phyloP scores from a whole-genome alignment of 2,797 vertebrate species.

The Parambassis ranga region DNA sequence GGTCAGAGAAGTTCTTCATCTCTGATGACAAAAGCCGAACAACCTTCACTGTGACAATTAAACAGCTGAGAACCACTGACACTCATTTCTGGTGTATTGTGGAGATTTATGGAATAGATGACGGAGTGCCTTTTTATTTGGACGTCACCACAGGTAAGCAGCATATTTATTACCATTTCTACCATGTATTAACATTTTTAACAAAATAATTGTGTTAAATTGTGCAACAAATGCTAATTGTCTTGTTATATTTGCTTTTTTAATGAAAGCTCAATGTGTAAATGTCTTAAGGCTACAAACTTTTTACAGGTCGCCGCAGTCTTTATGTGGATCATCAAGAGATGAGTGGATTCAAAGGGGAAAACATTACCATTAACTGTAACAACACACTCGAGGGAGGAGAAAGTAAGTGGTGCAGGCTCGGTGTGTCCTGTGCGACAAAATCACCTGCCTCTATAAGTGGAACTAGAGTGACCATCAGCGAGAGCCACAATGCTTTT shows the following conservation, averaged over 20 bases:
- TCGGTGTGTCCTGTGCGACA: not conserved
- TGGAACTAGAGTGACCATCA: not conserved
- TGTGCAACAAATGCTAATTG: too few relatives aligned
- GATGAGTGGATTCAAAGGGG: not conserved
- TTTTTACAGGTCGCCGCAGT: not conserved
- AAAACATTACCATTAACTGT: not conserved
- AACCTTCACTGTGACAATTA: constrained; percentile 45
- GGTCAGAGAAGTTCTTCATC: constrained; percentile 21
- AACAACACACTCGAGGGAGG: rapidly evolving
- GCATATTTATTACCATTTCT: not conserved
- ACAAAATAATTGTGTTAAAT: too few relatives aligned
- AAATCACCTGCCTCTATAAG: not conserved
- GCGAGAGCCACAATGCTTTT: rapidly evolving
- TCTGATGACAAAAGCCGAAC: not conserved
- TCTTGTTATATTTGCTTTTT: too few relatives aligned
- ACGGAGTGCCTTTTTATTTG: rapidly evolving
- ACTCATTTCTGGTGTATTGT: constrained; percentile 43
- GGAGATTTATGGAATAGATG: rapidly evolving
- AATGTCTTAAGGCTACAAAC: not conserved
- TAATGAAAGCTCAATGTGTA: not conserved
- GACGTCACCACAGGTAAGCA: constrained; percentile 24
- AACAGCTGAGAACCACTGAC: rapidly evolving
- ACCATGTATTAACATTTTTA: not conserved
- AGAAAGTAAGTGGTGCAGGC: constrained; percentile 27
- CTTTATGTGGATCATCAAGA: constrained; percentile 25